Conservation (phyloP, 2,888 invertebrate genomes). For the Lydus trimaculatus region DNA sequence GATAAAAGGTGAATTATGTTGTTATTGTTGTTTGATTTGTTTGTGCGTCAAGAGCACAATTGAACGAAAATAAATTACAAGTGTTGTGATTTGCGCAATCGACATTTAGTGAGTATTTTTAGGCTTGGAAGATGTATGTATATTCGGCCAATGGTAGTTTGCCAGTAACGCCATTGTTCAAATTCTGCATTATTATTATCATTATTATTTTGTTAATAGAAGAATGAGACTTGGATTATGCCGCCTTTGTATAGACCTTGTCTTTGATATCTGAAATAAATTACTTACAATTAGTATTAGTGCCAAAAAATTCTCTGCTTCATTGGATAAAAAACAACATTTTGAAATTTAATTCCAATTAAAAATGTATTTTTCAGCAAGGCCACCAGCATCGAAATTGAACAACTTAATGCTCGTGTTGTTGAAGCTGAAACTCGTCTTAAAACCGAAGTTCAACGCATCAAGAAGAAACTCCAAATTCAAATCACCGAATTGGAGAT, state of each 20-base stretch:
- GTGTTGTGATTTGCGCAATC: neutral
- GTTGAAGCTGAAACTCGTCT: conserved; percentile 95
- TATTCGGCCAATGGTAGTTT: neutral
- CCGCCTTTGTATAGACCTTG: no score
- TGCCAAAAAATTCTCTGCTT: conserved; percentile 11
- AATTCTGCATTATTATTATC: neutral
- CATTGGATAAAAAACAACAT: neutral
- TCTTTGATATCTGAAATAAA: neutral
- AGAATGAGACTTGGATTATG: neutral
- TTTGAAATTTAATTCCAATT: neutral
- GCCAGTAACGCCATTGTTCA: conserved; percentile 8
- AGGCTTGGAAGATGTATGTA: neutral
- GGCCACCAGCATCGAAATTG: conserved; percentile 97
- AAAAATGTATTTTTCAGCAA: conserved; percentile 70
- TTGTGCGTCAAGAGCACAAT: neutral
- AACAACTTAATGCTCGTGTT: conserved; percentile 93
- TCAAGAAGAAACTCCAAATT: conserved; percentile 99
- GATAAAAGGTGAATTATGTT: conserved; percentile 69
- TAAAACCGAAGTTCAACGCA: conserved; percentile 94
- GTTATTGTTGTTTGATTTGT: neutral
- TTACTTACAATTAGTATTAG: neutral
- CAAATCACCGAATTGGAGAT: conserved; percentile 97
- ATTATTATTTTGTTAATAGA: neutral
- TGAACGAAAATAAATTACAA: conserved; percentile 6
- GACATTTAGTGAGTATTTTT: conserved; percentile 11